Base-by-base conservation (phyloP, 2,888 invertebrate genomes). In the Conops quadrifasciatus region DNA sequence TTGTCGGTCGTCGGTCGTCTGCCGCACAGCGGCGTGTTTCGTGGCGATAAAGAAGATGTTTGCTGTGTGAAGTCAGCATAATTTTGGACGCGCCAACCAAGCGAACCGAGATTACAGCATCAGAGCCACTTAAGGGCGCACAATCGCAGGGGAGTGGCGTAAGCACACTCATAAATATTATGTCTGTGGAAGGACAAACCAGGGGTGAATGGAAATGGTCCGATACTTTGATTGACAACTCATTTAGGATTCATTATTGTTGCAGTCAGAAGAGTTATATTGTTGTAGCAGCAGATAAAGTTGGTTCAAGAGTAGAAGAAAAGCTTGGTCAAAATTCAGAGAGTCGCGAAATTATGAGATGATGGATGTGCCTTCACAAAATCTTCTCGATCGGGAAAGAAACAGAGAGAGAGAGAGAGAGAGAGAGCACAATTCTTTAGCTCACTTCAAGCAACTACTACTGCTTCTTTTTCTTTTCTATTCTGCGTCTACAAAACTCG, bases 41-140 rank as follows among this genome's bases (percentile, higher is more conserved):
- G 78, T 75, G 73, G 76, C 80, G 83, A 83, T 83, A 83, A 83
- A 82, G 83, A 83, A 82, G 79, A 82, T 83, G 81, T 83, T 82
- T 81, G 77, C 78, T 79, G 77, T 79, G 78, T 77, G 76, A 74
- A 75, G 77, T 80, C 78, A 77, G 77, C 75, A 75, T 72, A 69
- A 60, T 72, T 72, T 67, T 69, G 67, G 67, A 68, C 71, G 60
- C 65, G 72, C 67, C 70, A 62, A 67, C 72, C 28, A 51, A 49
- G 15, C 49, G 26, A 58, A 19, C 49, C 51, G 51, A 30, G 62
- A 62, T 68, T 51, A 62, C 62, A 21, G 60, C 26, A 21, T 13
- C 24, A 19, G 30, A 43, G 24, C 30, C 51, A 53, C 53, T 56
- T 43, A n/a, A 36, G 21, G 5, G 3, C 21, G 58, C 13, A 36